Percentiles rank a stretch among this genome's conserved stretches.
phyloP scores from a whole-genome alignment of 1,140 invertebrate genomes.

The Palaemon carinicauda region DNA sequence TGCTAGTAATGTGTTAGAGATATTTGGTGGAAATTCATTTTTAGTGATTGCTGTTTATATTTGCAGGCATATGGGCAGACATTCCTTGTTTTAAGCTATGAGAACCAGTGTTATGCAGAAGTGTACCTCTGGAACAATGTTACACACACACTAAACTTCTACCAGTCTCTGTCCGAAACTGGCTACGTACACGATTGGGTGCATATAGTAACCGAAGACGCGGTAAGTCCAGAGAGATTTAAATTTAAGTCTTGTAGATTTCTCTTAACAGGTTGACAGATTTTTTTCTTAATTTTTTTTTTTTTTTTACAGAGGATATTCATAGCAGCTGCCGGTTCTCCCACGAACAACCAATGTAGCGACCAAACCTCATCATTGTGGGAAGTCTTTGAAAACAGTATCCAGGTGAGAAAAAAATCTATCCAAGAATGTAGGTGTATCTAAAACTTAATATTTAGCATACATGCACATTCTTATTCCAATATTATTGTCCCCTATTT shows the following conservation, averaged over 20 bases:
- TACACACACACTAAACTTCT: background rate
- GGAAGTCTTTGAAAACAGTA: background rate
- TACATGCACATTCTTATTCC: background rate
- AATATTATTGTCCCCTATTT: no score
- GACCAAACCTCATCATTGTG: background rate
- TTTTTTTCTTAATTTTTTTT: background rate
- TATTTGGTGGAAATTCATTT: background rate
- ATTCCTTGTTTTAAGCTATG: constrained; percentile 6
- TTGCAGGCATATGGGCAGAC: background rate
- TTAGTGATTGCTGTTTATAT: background rate
- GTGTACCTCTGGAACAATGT: background rate
- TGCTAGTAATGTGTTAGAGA: no score
- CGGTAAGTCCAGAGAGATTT: background rate
- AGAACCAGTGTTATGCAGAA: background rate
- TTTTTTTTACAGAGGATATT: background rate
- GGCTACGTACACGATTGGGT: background rate
- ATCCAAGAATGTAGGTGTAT: no score
- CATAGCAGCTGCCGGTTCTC: background rate
- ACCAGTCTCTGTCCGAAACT: background rate
- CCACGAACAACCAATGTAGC: background rate
- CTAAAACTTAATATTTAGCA: background rate
- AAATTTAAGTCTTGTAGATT: background rate
- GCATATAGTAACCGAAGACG: background rate
- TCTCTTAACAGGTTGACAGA: background rate
- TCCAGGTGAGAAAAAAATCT: background rate